A percentile compares a stretch with the other conserved stretches of the same genome.
These are phyloP conservation scores for Drosophila kikkawai DNA, from an alignment of 1,140 invertebrate genomes.

Conservation along the genomic window DNA sequence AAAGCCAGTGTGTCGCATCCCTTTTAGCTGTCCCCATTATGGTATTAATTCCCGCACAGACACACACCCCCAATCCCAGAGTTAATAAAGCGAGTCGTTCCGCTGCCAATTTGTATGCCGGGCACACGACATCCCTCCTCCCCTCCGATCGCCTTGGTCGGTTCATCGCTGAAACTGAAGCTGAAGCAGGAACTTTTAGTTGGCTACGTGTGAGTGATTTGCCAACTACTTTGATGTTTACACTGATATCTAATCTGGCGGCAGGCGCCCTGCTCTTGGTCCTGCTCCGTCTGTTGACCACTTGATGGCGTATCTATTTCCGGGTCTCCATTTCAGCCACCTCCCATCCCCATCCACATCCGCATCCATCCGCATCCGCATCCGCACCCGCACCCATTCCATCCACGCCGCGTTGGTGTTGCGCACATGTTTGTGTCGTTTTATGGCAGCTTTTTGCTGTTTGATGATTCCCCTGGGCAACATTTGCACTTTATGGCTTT, in stretches of 20 bases:
- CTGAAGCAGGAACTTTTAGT: slow-evolving; percentile 35
- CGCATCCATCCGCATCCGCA: background rate
- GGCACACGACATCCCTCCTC: background rate
- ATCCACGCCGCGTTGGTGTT: slow-evolving; percentile 35
- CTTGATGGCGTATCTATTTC: slow-evolving; percentile 75
- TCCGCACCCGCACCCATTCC: background rate
- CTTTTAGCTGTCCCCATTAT: slow-evolving; percentile 22
- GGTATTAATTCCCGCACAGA: slow-evolving; percentile 21
- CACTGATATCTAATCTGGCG: slow-evolving; percentile 64
- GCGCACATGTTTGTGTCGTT: slow-evolving; percentile 71
- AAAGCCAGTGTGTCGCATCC: background rate
- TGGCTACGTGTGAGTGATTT: slow-evolving; percentile 67
- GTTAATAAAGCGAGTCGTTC: slow-evolving; percentile 31
- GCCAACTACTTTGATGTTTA: slow-evolving; percentile 69
- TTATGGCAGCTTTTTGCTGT: slow-evolving; percentile 77
- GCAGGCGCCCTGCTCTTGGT: background rate
- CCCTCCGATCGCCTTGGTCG: background rate
- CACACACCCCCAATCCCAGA: background rate
- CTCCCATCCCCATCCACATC: background rate
- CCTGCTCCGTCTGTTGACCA: slow-evolving; percentile 53
- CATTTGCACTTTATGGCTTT: slow-evolving; percentile 80
- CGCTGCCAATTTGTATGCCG: slow-evolving; percentile 43
- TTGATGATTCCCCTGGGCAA: slow-evolving; percentile 76
- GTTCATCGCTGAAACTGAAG: slow-evolving; percentile 7
- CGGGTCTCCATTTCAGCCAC: slow-evolving; percentile 26